Evolutionary conservation across 2,113 vertebrate genomes (phyloP).

Genomic region (Bubo scandiacus): DNA sequence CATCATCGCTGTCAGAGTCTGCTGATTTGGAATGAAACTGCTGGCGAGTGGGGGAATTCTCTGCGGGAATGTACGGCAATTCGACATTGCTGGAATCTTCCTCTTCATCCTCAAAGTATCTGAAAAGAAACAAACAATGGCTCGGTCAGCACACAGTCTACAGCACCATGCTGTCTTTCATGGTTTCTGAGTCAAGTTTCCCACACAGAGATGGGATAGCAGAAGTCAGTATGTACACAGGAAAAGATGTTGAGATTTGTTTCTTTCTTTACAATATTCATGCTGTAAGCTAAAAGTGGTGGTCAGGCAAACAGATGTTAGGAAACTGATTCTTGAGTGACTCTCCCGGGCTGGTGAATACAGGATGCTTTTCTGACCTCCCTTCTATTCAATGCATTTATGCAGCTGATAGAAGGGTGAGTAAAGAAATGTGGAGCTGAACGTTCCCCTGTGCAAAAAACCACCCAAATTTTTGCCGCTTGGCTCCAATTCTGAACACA

Average conservation of each 20-base stretch:
- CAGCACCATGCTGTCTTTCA: background rate
- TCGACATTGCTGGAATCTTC: conserved; percentile 91
- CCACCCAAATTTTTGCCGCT: background rate
- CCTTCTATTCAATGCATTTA: background rate
- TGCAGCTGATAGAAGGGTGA: background rate
- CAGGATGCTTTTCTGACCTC: background rate
- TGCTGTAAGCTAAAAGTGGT: background rate
- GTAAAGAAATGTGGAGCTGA: background rate
- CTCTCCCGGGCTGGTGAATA: background rate
- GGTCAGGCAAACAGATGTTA: background rate
- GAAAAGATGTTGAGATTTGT: background rate
- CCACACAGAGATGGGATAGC: background rate
- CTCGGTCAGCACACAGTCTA: background rate
- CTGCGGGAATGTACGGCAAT: conserved; percentile 95
- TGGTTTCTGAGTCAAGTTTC: background rate
- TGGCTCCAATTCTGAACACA: background rate
- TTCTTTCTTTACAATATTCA: background rate
- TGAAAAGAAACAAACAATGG: conserved; percentile 5
- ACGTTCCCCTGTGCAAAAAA: background rate
- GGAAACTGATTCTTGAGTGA: background rate
- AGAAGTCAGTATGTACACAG: background rate
- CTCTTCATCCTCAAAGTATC: conserved; percentile 99
- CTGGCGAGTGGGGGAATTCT: conserved; percentile 96
- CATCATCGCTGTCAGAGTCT: conserved; percentile 96
- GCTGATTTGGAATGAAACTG: conserved; percentile 85